Base-by-base conservation (phyloP, 2,797 vertebrate genomes). In the Platalea minor region DNA sequence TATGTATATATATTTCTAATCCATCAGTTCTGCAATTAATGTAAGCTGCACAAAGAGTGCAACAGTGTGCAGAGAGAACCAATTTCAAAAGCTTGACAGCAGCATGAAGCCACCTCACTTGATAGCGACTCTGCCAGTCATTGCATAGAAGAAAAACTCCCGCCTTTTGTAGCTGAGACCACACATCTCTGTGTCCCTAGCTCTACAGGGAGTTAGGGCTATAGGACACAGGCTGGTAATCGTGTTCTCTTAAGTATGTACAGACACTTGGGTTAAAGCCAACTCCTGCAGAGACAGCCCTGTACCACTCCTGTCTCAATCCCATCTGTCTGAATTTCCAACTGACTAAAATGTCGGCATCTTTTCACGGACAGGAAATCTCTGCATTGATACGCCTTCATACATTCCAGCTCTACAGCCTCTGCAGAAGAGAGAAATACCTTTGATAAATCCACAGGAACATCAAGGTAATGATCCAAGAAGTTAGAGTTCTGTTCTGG, bases 401-500 rank as follows among this genome's bases (percentile, higher is more conserved):
- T 1, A 61, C 9, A 48, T 50, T 46, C 33, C 86, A 86, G n/a
- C 75, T 74, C 53, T 35, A 63, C 33, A 51, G 6, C 11, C 46
- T n/a, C 82, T 59, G 53, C 8, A 7, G 16, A 33, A 3, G 1
- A 45, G 19, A 63, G n/a, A 33, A 37, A 10, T 79, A 99, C 99
- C 99, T 99, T 99, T 26, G 99, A 99, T 84, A 99, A 97, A 95
- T 99, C 99, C 29, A 99, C 99, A 2, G 99, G 99, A 79, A 99
- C 99, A 26, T 99, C 99, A 76, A 99, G 98, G 93, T 99, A 99
- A 93, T 99, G 99, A 96, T 99, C 99, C 41, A 99, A 98, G 93
- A 99, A 99, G 97, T 99, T 99, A 23, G 99, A 98, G 0, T 99
- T 99, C 98, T 99, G 99, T 93, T 99, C 99, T 1, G 99, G 99